A percentile compares a stretch with the other conserved stretches of the same genome.
These are phyloP conservation scores for Dromas ardeola DNA, from an alignment of 2,113 vertebrate genomes.

Conservation along the genomic window DNA sequence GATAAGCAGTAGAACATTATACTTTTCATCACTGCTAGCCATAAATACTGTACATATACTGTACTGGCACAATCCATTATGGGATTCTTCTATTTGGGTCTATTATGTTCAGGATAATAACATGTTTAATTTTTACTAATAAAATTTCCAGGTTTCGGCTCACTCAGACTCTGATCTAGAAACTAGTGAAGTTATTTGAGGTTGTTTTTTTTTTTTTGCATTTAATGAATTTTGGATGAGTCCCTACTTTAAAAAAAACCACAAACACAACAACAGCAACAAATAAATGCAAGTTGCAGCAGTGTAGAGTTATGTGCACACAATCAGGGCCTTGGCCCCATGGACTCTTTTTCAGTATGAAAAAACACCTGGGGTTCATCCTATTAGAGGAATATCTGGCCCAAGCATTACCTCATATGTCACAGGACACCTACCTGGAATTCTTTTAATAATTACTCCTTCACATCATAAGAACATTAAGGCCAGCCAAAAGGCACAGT, in stretches of 20 bases:
- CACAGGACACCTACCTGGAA: background rate
- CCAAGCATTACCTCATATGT: background rate
- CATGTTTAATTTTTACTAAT: slow-evolving; percentile 52
- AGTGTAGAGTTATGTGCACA: no score
- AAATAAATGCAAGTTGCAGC: background rate
- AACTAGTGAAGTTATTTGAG: background rate
- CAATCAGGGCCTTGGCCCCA: background rate
- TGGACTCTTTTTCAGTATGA: background rate
- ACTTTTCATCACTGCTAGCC: slow-evolving; percentile 23
- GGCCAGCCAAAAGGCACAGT: background rate
- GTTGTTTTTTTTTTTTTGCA: background rate
- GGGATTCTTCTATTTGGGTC: slow-evolving; percentile 44
- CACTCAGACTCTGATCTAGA: background rate
- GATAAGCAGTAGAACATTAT: slow-evolving; percentile 41
- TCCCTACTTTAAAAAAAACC: background rate
- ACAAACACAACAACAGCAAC: background rate
- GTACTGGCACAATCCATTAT: slow-evolving; percentile 44
- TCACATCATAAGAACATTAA: background rate
- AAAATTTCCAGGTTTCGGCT: slow-evolving; percentile 34
- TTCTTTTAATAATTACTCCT: background rate
- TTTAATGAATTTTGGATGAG: background rate
- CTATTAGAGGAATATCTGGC: background rate
- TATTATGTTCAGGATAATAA: slow-evolving; percentile 49
- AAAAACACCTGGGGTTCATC: background rate
- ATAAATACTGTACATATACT: slow-evolving; percentile 45